These are phyloP conservation scores for Drosophila meridiana DNA, from an alignment of 2,888 invertebrate species.

Conservation along the genomic window DNA sequence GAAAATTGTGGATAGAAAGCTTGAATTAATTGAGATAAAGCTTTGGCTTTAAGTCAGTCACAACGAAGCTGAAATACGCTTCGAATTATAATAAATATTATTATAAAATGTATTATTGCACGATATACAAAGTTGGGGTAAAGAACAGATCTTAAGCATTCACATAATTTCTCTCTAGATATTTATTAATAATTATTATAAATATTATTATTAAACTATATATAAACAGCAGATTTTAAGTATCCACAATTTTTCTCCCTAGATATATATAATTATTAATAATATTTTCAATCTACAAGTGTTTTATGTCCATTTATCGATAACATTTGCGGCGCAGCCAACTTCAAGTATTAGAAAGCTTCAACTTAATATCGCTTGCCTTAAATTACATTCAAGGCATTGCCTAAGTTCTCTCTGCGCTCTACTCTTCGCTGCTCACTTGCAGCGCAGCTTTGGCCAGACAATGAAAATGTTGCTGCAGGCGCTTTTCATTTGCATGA, in stretches of 20 bases:
- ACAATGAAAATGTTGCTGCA: constrained; percentile 43
- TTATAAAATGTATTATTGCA: not conserved
- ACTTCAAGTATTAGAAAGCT: not conserved
- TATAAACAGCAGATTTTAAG: too few species aligned
- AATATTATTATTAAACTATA: not conserved
- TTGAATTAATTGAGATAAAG: constrained; percentile 15
- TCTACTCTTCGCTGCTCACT: not conserved
- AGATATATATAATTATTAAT: not conserved
- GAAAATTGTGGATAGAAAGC: constrained; percentile 48
- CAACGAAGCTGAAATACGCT: constrained; percentile 16
- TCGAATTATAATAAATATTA: not conserved
- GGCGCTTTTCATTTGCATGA: constrained; percentile 71
- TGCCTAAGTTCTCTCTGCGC: not conserved
- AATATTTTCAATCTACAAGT: not conserved
- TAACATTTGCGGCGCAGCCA: not conserved
- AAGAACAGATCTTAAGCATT: too few species aligned
- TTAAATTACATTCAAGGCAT: not conserved
- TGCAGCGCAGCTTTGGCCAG: constrained; percentile 8
- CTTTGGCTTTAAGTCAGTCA: not conserved
- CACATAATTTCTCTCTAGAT: too few species aligned
- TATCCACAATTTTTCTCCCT: too few species aligned
- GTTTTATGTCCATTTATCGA: not conserved
- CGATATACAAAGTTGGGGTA: not conserved
- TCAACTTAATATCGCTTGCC: not conserved
- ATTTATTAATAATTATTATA: not conserved